Evolutionary conservation across 2,888 invertebrate species (phyloP).

Genomic region (Drosophila prostipennis): DNA sequence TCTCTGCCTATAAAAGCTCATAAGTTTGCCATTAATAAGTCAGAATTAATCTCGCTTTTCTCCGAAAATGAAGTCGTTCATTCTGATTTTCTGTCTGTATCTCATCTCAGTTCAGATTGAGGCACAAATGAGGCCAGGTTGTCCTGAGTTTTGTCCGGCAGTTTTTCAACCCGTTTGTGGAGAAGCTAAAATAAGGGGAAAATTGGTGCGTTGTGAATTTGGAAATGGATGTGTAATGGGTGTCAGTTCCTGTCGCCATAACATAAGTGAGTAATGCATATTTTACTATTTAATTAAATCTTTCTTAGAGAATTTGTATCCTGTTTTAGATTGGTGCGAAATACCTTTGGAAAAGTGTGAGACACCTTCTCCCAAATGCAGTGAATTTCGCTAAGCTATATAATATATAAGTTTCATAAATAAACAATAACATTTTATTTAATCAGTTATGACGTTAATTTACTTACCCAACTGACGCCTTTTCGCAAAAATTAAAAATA

Average conservation of each 20-base stretch:
- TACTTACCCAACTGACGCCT: not conserved
- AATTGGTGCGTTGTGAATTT: slow-evolving; percentile 31
- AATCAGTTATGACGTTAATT: slow-evolving; percentile 13
- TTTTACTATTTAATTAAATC: too few species aligned
- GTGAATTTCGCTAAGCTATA: not conserved
- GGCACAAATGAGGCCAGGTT: slow-evolving; percentile 1
- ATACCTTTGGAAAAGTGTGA: slow-evolving; percentile 8
- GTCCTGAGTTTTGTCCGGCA: slow-evolving; percentile 21
- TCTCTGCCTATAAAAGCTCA: slow-evolving; percentile 20
- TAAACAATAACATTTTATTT: not conserved
- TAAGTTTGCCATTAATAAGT: not conserved
- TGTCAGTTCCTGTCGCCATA: slow-evolving; percentile 1
- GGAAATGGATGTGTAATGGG: slow-evolving; percentile 36
- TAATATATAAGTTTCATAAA: slow-evolving; percentile 4
- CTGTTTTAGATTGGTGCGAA: not conserved
- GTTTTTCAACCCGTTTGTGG: slow-evolving; percentile 41
- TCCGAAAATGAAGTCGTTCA: slow-evolving; percentile 14
- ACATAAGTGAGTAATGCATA: slow-evolving; percentile 9
- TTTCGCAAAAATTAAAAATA: not conserved
- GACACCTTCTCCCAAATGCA: not conserved
- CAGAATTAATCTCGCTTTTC: not conserved
- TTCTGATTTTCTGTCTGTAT: slow-evolving; percentile 4
- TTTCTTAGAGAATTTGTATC: too few species aligned
- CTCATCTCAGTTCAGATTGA: not conserved
- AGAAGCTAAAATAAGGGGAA: slow-evolving; percentile 1